A percentile compares a stretch with the other conserved stretches of the same genome.
Conservation (phyloP, 2,888 invertebrate genomes). For the Pegoplata infirma region DNA sequence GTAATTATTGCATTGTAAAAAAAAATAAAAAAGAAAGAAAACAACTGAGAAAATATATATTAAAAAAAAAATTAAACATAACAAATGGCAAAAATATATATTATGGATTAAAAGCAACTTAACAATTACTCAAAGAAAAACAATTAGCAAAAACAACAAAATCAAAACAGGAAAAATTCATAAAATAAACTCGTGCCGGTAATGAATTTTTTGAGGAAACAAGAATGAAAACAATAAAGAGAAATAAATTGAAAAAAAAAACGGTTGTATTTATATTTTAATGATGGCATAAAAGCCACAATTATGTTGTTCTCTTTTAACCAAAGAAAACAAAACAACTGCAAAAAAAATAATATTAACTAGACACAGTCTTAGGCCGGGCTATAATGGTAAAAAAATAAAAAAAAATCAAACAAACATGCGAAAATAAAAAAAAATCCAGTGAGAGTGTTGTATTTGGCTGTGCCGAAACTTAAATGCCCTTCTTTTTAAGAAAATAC, state of each 20-base stretch:
- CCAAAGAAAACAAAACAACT: conserved; percentile 18
- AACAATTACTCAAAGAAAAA: conserved; percentile 57
- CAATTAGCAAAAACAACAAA: conserved; percentile 43
- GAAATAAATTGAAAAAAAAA: conserved; percentile 26
- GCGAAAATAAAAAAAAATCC: conserved; percentile 41
- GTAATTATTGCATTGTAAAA: conserved; percentile 60
- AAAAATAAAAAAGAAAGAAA: conserved; percentile 44
- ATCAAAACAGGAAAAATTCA: conserved; percentile 29
- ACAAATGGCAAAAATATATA: conserved; percentile 49
- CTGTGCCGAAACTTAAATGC: background rate
- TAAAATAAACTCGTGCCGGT: conserved; percentile 53
- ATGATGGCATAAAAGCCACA: conserved; percentile 63
- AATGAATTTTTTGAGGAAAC: conserved; percentile 46
- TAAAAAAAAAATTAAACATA: conserved; percentile 40
- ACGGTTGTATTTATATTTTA: conserved; percentile 51
- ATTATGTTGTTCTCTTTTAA: conserved; percentile 58
- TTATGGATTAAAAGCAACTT: conserved; percentile 58
- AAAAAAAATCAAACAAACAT: conserved; percentile 32
- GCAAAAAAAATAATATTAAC: conserved; percentile 4
- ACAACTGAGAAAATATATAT: no score
- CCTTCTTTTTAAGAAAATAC: no score
- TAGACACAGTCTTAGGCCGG: conserved; percentile 16
- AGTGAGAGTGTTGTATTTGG: no score
- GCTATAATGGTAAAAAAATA: conserved; percentile 38
- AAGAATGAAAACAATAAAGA: conserved; percentile 51